Evolutionary conservation across 2,797 vertebrate species (phyloP).

Genomic region (Oryzias sinensis): DNA sequence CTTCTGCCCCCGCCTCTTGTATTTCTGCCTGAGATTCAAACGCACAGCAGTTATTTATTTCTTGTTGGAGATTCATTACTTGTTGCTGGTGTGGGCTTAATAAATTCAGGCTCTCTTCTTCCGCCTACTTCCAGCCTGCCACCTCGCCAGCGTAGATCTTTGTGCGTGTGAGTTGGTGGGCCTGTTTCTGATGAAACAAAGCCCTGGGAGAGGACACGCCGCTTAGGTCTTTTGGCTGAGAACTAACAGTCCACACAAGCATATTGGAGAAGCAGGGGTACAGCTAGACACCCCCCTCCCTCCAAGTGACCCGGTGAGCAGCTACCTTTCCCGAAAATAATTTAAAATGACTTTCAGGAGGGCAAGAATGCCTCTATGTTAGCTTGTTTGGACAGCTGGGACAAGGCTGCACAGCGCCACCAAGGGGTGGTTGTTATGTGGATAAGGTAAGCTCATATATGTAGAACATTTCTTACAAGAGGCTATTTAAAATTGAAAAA

Average conservation of each 20-base stretch:
- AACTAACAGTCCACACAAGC: constrained; percentile 5
- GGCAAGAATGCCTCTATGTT: neutral
- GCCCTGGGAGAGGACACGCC: constrained; percentile 19
- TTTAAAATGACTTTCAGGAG: too few relatives aligned
- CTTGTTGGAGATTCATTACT: constrained; percentile 61
- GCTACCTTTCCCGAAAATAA: too few relatives aligned
- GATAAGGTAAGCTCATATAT: too few relatives aligned
- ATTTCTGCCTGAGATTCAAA: constrained; percentile 47
- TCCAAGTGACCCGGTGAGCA: neutral
- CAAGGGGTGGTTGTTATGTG: too few relatives aligned
- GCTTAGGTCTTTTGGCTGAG: neutral
- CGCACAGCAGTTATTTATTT: constrained; percentile 55
- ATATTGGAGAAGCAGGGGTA: neutral
- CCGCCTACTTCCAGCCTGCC: constrained; percentile 39
- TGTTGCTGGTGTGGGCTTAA: constrained; percentile 62
- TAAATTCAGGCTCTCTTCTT: constrained; percentile 54
- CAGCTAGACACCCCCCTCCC: neutral
- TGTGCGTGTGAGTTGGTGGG: constrained; percentile 14
- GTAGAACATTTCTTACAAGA: too few relatives aligned
- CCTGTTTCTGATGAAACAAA: constrained; percentile 23
- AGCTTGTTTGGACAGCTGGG: too few relatives aligned
- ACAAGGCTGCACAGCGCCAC: too few relatives aligned
- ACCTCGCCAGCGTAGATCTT: constrained; percentile 10
- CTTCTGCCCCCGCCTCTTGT: constrained; percentile 37
- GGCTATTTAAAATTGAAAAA: too few relatives aligned